phyloP scores from a whole-genome alignment of 2,888 invertebrate genomes.

The Venusia cambrica region DNA sequence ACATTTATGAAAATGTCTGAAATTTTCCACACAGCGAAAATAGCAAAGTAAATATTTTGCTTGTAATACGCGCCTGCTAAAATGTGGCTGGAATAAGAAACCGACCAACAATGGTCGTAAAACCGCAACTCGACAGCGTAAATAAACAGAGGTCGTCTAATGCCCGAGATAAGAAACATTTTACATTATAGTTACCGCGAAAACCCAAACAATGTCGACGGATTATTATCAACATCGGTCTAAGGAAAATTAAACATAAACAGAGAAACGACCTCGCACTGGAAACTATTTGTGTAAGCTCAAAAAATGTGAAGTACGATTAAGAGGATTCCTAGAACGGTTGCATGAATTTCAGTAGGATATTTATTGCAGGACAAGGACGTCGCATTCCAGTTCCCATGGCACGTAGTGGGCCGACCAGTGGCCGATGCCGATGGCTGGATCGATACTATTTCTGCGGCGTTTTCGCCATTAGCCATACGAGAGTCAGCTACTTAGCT shows the following conservation, averaged over 20 bases:
- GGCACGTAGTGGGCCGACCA: slow-evolving; percentile 52
- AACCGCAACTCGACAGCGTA: slow-evolving; percentile 24
- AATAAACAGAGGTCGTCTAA: slow-evolving; percentile 22
- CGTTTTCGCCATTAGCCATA: slow-evolving; percentile 58
- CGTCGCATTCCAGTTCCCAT: slow-evolving; percentile 55
- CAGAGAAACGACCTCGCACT: slow-evolving; percentile 30
- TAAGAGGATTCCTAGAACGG: slow-evolving; percentile 23
- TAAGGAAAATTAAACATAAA: slow-evolving; percentile 25
- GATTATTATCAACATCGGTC: slow-evolving; percentile 20
- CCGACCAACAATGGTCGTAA: slow-evolving; percentile 19
- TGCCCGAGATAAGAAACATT: slow-evolving; percentile 24
- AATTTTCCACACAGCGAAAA: no score
- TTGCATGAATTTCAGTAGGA: slow-evolving; percentile 38
- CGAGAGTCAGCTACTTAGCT: slow-evolving; percentile 23
- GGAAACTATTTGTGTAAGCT: slow-evolving; percentile 14
- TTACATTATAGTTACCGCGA: slow-evolving; percentile 11
- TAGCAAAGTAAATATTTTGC: slow-evolving; percentile 1
- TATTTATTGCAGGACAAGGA: slow-evolving; percentile 48
- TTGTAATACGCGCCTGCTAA: slow-evolving; percentile 3
- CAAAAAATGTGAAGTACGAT: slow-evolving; percentile 21
- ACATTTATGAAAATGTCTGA: no score
- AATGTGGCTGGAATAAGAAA: slow-evolving; percentile 15
- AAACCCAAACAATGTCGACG: slow-evolving; percentile 26
- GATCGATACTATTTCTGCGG: slow-evolving; percentile 77
- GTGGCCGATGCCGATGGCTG: slow-evolving; percentile 48